phyloP scores from a whole-genome alignment of 2,113 vertebrate genomes.

The Chionodraco myersi region DNA sequence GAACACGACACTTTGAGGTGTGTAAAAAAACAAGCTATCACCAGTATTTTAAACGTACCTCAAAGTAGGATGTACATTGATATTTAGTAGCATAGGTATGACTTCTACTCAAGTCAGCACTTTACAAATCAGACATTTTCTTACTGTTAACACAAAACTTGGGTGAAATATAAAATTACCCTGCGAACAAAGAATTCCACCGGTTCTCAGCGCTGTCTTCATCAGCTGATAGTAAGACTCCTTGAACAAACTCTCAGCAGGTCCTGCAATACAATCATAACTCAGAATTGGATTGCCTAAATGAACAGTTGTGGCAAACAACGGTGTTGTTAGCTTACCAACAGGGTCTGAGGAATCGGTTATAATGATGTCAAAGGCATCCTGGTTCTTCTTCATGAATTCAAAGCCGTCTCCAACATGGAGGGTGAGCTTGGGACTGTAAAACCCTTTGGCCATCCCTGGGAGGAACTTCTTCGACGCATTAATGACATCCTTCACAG shows the following conservation, averaged over 20 bases:
- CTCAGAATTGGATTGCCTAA: not conserved
- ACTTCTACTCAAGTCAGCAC: not conserved
- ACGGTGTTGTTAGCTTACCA: constrained; percentile 81
- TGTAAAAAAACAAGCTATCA: not conserved
- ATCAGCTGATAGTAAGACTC: constrained; percentile 98
- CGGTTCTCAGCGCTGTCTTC: constrained; percentile 93
- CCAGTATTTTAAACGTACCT: not conserved
- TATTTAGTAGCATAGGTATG: not conserved
- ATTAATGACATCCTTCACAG: constrained; percentile 93
- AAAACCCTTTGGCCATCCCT: constrained; percentile 95
- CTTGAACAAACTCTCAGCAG: constrained; percentile 98
- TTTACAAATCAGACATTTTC: not conserved
- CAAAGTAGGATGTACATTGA: not conserved
- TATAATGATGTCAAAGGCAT: constrained; percentile 97
- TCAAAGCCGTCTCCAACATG: constrained; percentile 97
- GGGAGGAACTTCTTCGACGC: constrained; percentile 97
- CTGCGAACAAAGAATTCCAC: constrained; percentile 97
- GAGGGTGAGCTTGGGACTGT: constrained; percentile 93
- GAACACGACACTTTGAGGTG: not conserved
- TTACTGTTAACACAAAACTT: not conserved
- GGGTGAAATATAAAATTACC: constrained; percentile 79
- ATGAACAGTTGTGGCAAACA: not conserved
- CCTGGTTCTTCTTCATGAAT: constrained; percentile 99
- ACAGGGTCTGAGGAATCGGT: constrained; percentile 98
- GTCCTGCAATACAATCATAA: constrained; percentile 79